Percentiles rank a stretch among this genome's conserved stretches.
phyloP scores from a whole-genome alignment of 37 sponge, comb jelly and placozoan species.

The Haliclona indistincta region DNA sequence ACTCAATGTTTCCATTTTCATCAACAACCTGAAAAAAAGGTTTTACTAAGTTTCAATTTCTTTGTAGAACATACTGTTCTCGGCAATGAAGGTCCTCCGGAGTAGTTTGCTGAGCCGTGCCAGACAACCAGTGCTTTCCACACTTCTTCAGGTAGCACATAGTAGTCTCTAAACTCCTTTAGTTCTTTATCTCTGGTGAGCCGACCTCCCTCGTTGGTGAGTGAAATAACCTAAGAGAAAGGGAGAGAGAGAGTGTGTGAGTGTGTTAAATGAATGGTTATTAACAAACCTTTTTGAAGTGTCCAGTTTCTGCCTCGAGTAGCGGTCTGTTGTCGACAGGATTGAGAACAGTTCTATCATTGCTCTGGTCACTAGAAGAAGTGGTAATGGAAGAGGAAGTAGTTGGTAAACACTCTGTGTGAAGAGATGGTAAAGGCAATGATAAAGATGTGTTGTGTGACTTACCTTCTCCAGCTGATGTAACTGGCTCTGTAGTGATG shows the following conservation, averaged over 20 bases:
- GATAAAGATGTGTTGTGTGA: no score
- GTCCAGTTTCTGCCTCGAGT: no score
- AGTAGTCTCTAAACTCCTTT: slow-evolving; percentile 57
- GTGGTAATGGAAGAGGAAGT: no score
- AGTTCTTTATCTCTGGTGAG: slow-evolving; percentile 15
- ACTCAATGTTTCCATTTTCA: slow-evolving; percentile 48
- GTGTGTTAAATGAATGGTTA: neutral
- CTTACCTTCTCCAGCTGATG: no score
- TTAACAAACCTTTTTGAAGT: no score
- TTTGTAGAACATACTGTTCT: slow-evolving; percentile 49
- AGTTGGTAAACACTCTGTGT: no score
- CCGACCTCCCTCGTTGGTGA: slow-evolving; percentile 67
- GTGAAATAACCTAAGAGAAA: slow-evolving; percentile 3
- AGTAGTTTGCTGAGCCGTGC: slow-evolving; percentile 63
- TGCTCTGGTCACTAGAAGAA: no score
- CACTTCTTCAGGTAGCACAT: slow-evolving; percentile 82
- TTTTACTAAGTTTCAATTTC: neutral
- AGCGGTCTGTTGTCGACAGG: no score
- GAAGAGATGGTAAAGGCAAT: no score
- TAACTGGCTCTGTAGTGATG: no score
- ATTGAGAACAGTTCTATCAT: no score
- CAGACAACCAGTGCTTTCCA: slow-evolving; percentile 86
- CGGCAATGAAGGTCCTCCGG: slow-evolving; percentile 61
- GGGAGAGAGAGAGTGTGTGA: slow-evolving; percentile 11
- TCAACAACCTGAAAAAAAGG: neutral